Base-by-base conservation (phyloP, 2,797 vertebrate species). In the Silurus lanzhouensis region DNA sequence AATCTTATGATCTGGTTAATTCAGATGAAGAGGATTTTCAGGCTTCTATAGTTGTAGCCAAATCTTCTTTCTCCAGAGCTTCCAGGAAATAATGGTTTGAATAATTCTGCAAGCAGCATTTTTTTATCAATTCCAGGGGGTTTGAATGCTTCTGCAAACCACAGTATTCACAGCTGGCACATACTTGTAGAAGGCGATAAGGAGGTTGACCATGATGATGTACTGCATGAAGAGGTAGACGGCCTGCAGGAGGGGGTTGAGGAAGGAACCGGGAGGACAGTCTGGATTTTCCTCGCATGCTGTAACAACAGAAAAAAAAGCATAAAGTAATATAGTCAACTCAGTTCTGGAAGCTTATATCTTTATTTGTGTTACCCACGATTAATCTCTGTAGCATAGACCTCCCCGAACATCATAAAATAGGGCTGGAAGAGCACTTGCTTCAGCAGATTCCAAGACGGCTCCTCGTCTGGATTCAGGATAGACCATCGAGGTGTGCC, bases 331-430 rank as follows among this genome's bases (percentile, higher is more conserved):
- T 20, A 46, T 10, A 72, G 10, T 12, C 20, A 72, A 15, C 7
- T 48, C 17, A 17, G 66, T 67, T 13, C 66, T 67, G 5, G 6
- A 14, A 44, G 38, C 31, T 71, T 1, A 10, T 17, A 1, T 67
- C 19, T 81, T 15, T n/a, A 31, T 46, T 71, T 52, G 3, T 83
- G 55, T 55, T 75, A 94, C 95, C 10, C 84, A 99, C 98, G 93
- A 87, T 98, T 94, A 88, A 99, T 97, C 74, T 99, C 95, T 22
- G 77, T 77, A 48, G 97, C 97, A 78, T 99, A 99, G 27, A 99
- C 98, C 88, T 99, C 98, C 89, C 98, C 98, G 82, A 96, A 99
- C 75, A 99, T 99, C 98, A 99, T 99, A 96, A 97, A 99, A 89
- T 99, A 99, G 0, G 98, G 98, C 15, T 99, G 95, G 91, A 98